Evolutionary conservation across 1,140 invertebrate species (phyloP).

Genomic region (Ceratosolen fusciceps): DNA sequence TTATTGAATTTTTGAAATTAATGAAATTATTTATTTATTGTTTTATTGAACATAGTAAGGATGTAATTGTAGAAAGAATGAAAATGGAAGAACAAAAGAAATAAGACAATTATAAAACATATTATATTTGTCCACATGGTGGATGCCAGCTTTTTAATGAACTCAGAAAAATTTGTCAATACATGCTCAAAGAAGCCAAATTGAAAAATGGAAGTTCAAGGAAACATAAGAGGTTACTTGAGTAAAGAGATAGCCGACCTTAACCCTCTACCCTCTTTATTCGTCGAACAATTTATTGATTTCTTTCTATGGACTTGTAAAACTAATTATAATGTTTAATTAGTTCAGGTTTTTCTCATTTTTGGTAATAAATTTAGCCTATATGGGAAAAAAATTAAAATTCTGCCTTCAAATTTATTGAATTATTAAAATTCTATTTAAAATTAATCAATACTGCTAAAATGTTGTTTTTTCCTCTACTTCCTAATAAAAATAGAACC

Average conservation of each 20-base stretch:
- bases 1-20: no score
- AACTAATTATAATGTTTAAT: constrained; percentile 33
- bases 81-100: no score
- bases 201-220: constrained; percentile 1
- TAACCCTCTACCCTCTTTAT: not conserved
- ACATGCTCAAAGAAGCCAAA: not conserved
- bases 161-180: not conserved
- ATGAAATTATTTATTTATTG: no score
- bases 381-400: not conserved
- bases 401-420: not conserved
- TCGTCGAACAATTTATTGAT: constrained; percentile 22
- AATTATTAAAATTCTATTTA: not conserved
- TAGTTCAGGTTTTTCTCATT: not conserved
- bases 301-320: not conserved
- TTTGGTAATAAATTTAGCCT: not conserved
- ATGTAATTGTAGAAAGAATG: no score
- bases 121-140: no score
- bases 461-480: no score
- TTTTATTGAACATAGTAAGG: no score
- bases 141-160: not conserved
- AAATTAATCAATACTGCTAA: no score
- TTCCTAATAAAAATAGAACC: no score
- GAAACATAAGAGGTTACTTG: not conserved
- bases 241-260: not conserved
- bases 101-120: no score